A percentile compares a stretch with the other conserved stretches of the same genome.
phyloP scores from a whole-genome alignment of 2,113 vertebrate genomes.

The Cyanoderma ruficeps region DNA sequence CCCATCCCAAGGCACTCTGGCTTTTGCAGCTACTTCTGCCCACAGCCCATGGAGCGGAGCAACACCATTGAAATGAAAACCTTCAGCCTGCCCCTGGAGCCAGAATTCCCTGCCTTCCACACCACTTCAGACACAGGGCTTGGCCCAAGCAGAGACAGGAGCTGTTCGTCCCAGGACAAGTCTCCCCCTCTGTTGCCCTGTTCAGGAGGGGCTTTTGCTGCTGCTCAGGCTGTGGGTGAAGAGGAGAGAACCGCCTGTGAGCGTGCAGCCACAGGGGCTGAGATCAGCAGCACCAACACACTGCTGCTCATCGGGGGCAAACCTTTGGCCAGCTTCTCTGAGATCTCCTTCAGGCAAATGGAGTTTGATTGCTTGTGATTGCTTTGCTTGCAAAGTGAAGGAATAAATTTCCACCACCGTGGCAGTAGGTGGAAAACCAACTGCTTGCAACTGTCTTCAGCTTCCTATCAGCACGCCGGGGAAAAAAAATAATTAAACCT shows the following conservation, averaged over 20 bases:
- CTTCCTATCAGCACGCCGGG: not conserved
- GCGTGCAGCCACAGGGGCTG: rapidly evolving
- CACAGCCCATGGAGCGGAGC: not conserved
- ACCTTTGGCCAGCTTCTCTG: constrained; percentile 60
- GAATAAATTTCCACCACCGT: not conserved
- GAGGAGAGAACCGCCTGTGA: not conserved
- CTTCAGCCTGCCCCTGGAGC: constrained; percentile 38
- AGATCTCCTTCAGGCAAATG: constrained; percentile 81
- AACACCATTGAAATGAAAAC: constrained; percentile 80
- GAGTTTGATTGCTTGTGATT: constrained; percentile 61
- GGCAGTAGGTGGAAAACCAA: not conserved
- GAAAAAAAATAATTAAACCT: not conserved
- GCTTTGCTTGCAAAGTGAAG: not conserved
- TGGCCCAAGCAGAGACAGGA: not conserved
- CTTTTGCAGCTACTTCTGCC: not conserved
- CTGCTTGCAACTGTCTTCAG: not conserved
- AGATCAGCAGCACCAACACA: constrained; percentile 58
- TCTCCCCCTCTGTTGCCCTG: not conserved
- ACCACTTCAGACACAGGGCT: not conserved
- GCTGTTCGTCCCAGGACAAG: not conserved
- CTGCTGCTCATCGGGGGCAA: constrained; percentile 83
- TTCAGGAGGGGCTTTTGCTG: not conserved
- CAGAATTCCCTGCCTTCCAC: not conserved
- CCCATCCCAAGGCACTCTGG: not conserved
- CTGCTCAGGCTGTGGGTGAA: not conserved